These are phyloP conservation scores for Helicolenus hilgendorfi DNA, from an alignment of 2,797 vertebrate genomes.

Conservation along the genomic window DNA sequence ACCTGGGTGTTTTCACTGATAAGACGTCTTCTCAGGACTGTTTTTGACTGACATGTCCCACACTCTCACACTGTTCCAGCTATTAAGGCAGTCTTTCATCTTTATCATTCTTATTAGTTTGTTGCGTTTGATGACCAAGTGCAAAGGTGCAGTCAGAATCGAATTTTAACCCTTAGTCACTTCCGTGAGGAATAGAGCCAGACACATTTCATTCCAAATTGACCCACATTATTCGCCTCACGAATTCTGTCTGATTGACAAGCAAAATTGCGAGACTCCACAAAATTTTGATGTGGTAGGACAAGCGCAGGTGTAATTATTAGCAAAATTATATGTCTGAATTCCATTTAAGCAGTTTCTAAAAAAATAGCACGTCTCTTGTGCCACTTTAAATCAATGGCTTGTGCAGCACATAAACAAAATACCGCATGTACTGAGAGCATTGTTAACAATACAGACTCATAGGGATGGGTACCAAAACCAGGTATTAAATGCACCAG, in stretches of 20 bases:
- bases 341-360: not conserved
- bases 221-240: not conserved
- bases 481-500: too few relatives aligned
- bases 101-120: not conserved
- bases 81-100: not conserved
- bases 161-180: not conserved
- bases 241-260: not conserved
- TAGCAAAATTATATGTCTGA: not conserved
- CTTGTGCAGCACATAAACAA: not conserved
- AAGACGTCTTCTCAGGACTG: not conserved
- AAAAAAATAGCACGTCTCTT: not conserved
- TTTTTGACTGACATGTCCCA: not conserved
- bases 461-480: too few relatives aligned
- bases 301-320: not conserved
- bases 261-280: not conserved
- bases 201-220: not conserved
- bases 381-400: not conserved
- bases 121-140: not conserved
- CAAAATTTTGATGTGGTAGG: not conserved
- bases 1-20: not conserved
- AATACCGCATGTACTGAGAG: not conserved
- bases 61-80: not conserved
- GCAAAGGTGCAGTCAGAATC: not conserved
- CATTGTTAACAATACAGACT: not conserved
- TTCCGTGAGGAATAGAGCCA: not conserved